phyloP scores from a whole-genome alignment of 2,888 invertebrate genomes.

The Drosophila infuscata region DNA sequence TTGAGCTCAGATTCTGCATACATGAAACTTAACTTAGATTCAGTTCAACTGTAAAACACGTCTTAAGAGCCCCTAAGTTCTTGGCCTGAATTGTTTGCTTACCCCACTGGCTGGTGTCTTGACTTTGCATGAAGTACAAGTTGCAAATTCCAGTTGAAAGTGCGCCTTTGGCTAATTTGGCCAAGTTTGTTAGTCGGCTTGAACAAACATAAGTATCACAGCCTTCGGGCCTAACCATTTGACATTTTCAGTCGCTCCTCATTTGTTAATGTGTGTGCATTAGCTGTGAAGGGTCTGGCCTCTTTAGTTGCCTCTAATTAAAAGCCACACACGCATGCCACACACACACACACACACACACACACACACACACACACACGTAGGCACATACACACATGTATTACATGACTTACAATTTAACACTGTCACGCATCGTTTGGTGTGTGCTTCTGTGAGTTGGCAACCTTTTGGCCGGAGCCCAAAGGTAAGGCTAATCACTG shows the following conservation, averaged over 20 bases:
- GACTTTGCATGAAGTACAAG: conserved; percentile 1
- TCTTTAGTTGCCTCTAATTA: conserved; percentile 73
- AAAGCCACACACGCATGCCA: conserved; percentile 46
- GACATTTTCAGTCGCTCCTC: conserved; percentile 67
- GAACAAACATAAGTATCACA: conserved; percentile 33
- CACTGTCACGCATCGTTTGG: conserved; percentile 78
- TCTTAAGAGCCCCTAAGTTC: conserved; percentile 38
- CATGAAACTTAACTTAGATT: conserved; percentile 27
- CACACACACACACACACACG: conserved; percentile 10
- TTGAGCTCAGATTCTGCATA: neutral
- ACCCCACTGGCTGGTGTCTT: conserved; percentile 37
- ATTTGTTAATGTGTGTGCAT: conserved; percentile 73
- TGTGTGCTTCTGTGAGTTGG: conserved; percentile 56
- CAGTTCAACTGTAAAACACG: conserved; percentile 42
- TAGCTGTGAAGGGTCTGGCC: conserved; percentile 48
- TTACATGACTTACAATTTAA: conserved; percentile 62
- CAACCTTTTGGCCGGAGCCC: conserved; percentile 49
- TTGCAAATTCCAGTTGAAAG: conserved; percentile 26
- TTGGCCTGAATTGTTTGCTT: conserved; percentile 43
- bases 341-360: conserved; percentile 13
- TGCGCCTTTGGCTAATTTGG: conserved; percentile 63
- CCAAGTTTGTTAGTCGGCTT: conserved; percentile 48
- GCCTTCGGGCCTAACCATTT: conserved; percentile 36
- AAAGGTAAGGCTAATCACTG: conserved; percentile 72
- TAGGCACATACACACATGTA: neutral